These are phyloP conservation scores for Dolichotis patagonum DNA, from an alignment of 2,113 vertebrate species.

Conservation along the genomic window DNA sequence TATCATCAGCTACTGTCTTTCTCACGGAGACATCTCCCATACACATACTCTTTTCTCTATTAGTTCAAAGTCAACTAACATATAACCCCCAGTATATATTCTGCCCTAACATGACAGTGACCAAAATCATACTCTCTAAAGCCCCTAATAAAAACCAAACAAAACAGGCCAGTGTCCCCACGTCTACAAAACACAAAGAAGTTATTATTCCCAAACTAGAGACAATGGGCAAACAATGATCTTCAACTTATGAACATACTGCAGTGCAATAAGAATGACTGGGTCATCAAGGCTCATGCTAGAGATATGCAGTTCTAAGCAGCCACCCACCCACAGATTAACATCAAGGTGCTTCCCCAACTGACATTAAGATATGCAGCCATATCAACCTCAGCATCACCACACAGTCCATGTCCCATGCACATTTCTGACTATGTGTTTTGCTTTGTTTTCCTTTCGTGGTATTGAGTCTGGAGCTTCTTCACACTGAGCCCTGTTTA, in stretches of 20 bases:
- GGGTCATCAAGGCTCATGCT: background rate
- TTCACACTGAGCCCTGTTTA: background rate
- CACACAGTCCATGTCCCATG: rapidly evolving
- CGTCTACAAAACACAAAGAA: slow-evolving; percentile 23
- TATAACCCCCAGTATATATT: background rate
- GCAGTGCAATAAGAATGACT: background rate
- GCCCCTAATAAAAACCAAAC: background rate
- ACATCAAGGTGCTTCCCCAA: background rate
- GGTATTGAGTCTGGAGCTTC: background rate
- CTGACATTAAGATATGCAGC: background rate
- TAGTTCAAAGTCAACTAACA: slow-evolving; percentile 14
- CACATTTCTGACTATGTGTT: background rate
- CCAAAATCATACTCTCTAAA: slow-evolving; percentile 8
- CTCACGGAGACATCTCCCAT: background rate
- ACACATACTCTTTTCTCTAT: background rate
- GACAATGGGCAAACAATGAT: background rate
- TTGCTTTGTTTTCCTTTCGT: background rate
- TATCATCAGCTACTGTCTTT: slow-evolving; percentile 17
- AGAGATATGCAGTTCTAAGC: background rate
- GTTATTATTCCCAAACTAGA: background rate
- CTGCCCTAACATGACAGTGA: background rate
- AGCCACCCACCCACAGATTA: background rate
- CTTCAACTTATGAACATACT: background rate
- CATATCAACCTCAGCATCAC: background rate
- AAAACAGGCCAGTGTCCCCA: background rate